Percentiles rank a stretch among this genome's conserved stretches.
Evolutionary conservation across 1,140 invertebrate species (phyloP).

Genomic region (Coelopa frigida): DNA sequence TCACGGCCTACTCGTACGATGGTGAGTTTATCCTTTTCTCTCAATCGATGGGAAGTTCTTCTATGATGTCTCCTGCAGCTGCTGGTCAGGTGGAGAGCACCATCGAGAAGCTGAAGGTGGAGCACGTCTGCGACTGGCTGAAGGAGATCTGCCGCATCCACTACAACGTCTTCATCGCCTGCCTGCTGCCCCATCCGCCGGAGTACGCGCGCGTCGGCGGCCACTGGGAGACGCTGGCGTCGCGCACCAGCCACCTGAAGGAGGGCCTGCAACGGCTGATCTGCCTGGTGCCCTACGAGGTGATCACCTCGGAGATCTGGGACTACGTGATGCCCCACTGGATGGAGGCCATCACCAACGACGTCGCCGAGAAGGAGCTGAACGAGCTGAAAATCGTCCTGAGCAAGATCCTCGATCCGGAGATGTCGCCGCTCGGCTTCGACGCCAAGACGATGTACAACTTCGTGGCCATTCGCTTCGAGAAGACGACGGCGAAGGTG

Average conservation of each 20-base stretch:
- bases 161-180: slow-evolving; percentile 77
- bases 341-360: slow-evolving; percentile 95
- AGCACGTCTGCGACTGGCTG: slow-evolving; percentile 90
- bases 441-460: slow-evolving; percentile 90
- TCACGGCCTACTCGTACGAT: slow-evolving; percentile 92
- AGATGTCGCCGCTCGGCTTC: slow-evolving; percentile 91
- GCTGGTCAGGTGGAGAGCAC: slow-evolving; percentile 69
- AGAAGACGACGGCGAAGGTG: slow-evolving; percentile 74
- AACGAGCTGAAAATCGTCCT: slow-evolving; percentile 86
- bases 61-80: slow-evolving; percentile 33
- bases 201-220: slow-evolving; percentile 69
- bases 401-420: slow-evolving; percentile 94
- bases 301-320: slow-evolving; percentile 94
- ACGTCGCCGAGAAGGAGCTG: slow-evolving; percentile 88
- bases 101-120: slow-evolving; percentile 85
- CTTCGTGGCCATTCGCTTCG: slow-evolving; percentile 84
- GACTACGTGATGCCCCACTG: slow-evolving; percentile 97
- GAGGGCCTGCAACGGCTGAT: slow-evolving; percentile 88
- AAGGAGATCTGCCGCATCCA: slow-evolving; percentile 75
- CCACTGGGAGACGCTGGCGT: slow-evolving; percentile 88
- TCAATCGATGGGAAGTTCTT: slow-evolving; percentile 6
- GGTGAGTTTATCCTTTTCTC: too few species aligned
- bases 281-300: slow-evolving; percentile 94
- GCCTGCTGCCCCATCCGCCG: slow-evolving; percentile 71
- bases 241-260: slow-evolving; percentile 86